phyloP scores from a whole-genome alignment of 2,113 vertebrate genomes.

The Thalassarche chlororhynchos region DNA sequence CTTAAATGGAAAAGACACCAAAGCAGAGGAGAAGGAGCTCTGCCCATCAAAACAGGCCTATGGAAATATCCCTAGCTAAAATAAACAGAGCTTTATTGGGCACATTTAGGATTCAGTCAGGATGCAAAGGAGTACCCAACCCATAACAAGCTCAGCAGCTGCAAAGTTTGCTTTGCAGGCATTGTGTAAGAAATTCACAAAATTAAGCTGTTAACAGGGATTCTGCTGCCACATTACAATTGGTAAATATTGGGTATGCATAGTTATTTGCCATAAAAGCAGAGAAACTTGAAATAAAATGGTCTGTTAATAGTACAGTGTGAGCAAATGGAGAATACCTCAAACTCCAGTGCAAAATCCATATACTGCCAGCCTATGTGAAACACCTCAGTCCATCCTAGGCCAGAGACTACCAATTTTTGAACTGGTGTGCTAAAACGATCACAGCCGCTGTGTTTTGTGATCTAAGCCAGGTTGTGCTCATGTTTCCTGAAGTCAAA shows the following conservation, averaged over 20 bases:
- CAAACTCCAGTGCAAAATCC: not conserved
- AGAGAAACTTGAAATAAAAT: not conserved
- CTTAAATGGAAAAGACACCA: conserved; percentile 26
- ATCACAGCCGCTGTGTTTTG: not conserved
- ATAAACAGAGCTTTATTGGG: conserved; percentile 4
- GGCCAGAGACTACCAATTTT: not conserved
- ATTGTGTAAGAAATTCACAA: not conserved
- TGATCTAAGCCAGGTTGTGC: not conserved
- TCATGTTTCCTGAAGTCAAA: not conserved
- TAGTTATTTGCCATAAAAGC: not conserved
- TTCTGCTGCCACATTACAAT: not conserved
- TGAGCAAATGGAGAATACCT: not conserved
- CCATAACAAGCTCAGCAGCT: not conserved
- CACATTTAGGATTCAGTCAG: conserved; percentile 23
- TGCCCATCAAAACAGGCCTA: conserved; percentile 48
- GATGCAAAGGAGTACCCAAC: conserved; percentile 21
- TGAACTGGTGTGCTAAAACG: not conserved
- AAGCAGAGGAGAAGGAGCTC: conserved; percentile 22
- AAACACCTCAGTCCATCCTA: not conserved
- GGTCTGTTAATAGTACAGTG: not conserved
- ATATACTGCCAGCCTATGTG: not conserved
- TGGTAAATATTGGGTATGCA: not conserved
- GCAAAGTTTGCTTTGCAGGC: not conserved
- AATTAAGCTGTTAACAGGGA: not conserved
- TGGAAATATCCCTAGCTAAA: conserved; percentile 47